Evolutionary conservation across 2,797 vertebrate species (phyloP).

Genomic region (Okamejei kenojei): DNA sequence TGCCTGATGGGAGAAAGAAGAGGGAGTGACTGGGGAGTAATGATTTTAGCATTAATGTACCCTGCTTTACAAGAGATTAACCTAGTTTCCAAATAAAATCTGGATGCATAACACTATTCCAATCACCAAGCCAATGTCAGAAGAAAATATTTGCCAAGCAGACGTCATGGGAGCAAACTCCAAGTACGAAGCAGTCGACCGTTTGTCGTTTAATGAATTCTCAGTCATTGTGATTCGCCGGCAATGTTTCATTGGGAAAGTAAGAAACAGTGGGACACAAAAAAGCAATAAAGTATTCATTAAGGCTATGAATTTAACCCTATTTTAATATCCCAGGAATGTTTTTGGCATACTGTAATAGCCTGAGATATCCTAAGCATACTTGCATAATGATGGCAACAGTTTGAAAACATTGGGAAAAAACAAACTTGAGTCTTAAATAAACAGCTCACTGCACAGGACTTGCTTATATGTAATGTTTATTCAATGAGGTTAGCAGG

Average conservation of each 20-base stretch:
- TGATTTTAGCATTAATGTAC: not conserved
- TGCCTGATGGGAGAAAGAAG: too few species aligned
- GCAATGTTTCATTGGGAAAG: constrained; percentile 18
- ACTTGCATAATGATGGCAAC: not conserved
- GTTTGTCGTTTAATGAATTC: constrained; percentile 28
- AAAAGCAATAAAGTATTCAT: not conserved
- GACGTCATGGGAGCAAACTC: constrained; percentile 23
- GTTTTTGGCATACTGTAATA: constrained; percentile 1
- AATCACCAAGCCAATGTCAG: constrained; percentile 32
- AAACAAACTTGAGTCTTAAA: not conserved
- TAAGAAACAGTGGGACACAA: constrained; percentile 24
- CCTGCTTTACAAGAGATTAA: constrained; percentile 8
- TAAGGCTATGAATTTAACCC: not conserved
- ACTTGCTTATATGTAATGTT: constrained; percentile 17
- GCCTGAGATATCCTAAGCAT: not conserved
- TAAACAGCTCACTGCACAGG: constrained; percentile 19
- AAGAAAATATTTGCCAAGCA: constrained; percentile 26
- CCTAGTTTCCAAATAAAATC: not conserved
- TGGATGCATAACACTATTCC: constrained; percentile 14
- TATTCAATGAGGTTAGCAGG: constrained; percentile 23
- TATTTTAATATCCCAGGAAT: constrained; percentile 23
- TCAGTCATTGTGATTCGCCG: constrained; percentile 4
- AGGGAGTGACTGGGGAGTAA: too few species aligned
- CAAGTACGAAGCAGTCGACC: constrained; percentile 5
- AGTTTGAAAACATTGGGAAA: constrained; percentile 27